Evolutionary conservation across 2,113 vertebrate genomes (phyloP), one percentile per base, ranked within the genome.

Genomic region (Centropus unirufus): DNA sequence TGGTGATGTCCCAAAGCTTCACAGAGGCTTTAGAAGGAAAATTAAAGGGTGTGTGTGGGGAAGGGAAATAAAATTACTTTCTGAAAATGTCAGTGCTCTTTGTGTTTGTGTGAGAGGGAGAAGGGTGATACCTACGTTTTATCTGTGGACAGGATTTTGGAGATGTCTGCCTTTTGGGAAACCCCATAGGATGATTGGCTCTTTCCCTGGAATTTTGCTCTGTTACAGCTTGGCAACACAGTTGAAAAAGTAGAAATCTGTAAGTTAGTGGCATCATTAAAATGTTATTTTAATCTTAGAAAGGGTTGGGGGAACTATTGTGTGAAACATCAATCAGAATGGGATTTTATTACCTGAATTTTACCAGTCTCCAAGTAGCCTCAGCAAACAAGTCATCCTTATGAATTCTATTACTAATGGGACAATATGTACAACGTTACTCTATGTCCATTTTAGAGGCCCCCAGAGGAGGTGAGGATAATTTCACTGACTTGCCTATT

Each of bases 101-200:
- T 75, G 44, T 39, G 13, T 47, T 12, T 58, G 30, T 36, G 39
- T 40, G 57, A 72, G 52, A 16, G 20, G 6, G 14, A 77, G 15
- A 49, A 18, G 13, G 10, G 3, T 0, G 2, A 9, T 64, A 72
- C 6, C 9, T 58, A 20, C 0, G 4, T 72, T 63, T 84, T 72
- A 42, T 4, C 6, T 4, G 5, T 36, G 7, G 82, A 36, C 4
- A 44, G 24, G 26, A 40, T 87, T 81, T 77, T 54, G 57, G 59
- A 51, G 14, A 5, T 30, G 12, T 59, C 21, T 92, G 36, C 26
- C 16, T 20, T 59, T 61, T 36, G 15, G 29, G 78, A 86, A 63
- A 70, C n/a, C 4, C 14, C 5, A 12, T 62, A 11, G 10, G 7
- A 47, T 84, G 15, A 18, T 15, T 64, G 27, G 46, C 58, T 14